These are phyloP conservation scores for Campoletis raptor DNA, from an alignment of 2,888 invertebrate genomes.

Conservation along the genomic window DNA sequence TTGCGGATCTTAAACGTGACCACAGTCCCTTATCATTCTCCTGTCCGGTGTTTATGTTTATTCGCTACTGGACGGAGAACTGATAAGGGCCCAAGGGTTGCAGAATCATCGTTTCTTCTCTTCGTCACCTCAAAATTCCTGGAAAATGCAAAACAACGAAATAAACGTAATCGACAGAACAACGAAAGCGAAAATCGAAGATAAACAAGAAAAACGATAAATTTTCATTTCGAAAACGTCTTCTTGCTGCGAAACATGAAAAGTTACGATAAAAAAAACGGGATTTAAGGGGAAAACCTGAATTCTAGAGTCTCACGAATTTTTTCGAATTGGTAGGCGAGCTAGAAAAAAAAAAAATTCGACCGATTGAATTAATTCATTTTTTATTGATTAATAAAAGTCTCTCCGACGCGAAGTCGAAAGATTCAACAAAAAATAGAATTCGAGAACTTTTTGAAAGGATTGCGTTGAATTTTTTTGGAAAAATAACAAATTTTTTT, in stretches of 20 bases:
- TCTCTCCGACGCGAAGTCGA: too few relatives aligned
- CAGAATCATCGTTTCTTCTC: conserved; percentile 82
- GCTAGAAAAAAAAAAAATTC: neutral
- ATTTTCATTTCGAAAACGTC: neutral
- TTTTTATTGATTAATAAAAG: too few relatives aligned
- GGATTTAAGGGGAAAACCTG: neutral
- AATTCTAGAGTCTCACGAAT: neutral
- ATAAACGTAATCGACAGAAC: neutral
- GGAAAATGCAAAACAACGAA: neutral
- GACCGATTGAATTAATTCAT: neutral
- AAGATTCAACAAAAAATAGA: too few relatives aligned
- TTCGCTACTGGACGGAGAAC: conserved; percentile 98
- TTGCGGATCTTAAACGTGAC: conserved; percentile 76
- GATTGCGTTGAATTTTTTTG: too few relatives aligned
- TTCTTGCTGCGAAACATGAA: neutral
- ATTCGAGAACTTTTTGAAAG: too few relatives aligned
- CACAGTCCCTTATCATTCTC: conserved; percentile 96
- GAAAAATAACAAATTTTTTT: too few relatives aligned
- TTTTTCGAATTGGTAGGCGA: neutral
- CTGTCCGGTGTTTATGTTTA: conserved; percentile 91
- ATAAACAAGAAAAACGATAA: neutral
- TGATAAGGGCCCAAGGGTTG: conserved; percentile 97
- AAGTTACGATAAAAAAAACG: neutral
- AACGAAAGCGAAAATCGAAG: neutral
- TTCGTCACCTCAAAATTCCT: neutral